Base-by-base conservation (phyloP, 1,140 invertebrate genomes). In the Limonius californicus region DNA sequence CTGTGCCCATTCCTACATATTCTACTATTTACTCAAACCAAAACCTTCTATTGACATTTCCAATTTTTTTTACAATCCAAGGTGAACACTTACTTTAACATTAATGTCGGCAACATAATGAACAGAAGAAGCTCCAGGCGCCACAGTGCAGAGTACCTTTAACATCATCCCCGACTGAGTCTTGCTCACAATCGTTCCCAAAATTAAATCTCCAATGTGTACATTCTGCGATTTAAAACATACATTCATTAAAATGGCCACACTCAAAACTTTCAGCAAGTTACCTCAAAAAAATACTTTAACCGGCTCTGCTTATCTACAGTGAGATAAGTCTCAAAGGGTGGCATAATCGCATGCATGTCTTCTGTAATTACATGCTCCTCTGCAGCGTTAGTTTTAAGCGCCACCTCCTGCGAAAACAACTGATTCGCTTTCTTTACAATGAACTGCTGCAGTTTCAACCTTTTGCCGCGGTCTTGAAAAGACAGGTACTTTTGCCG, bases 391-490 rank as follows among this genome's bases (percentile, higher is more conserved):
- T 66, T 57, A 30, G 3, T 54, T 12, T 66, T 57, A 60, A 53
- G 39, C 18, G 21, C 14, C 27, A 23, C 75, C 1, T 74, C 67
- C 9, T 68, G 69, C 11, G 84, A 85, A 80, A 83, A 94, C 59
- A 85, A 80, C 32, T 82, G 79, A 69, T 83, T 80, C 3, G 89
- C 88, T 77, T 92, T 90, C 68, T 89, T 89, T 12, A 86, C 85
- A 69, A 92, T 85, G 75, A 93, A 92, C 69, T 92, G 89, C 70
- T 92, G 89, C 47, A 93, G 78, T 72, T 90, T 90, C 18, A 91
- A 76, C n/a, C 90, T 81, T 74, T 91, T 92, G 0, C 87, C 86
- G 57, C 90, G 83, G 73, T 93, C 90, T 77, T 90, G 87, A 73
- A 92, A 91, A 50, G 88, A 89, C 15, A 85, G 78, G 72, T 81